These are phyloP conservation scores for Pristionchus mayeri DNA, from an alignment of 2,888 invertebrate species.

Conservation along the genomic window DNA sequence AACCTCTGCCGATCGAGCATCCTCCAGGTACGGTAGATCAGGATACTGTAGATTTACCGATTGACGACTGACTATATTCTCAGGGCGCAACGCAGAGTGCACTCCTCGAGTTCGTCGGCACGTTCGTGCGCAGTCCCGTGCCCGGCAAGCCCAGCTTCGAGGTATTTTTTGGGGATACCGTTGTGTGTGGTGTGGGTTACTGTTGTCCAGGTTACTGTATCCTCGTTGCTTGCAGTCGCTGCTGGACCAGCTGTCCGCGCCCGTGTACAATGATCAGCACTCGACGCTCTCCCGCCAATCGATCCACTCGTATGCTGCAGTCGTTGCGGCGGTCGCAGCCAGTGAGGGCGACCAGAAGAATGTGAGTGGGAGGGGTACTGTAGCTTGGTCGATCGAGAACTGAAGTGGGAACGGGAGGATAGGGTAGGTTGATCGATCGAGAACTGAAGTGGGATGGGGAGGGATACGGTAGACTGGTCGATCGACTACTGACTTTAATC, in stretches of 20 bases:
- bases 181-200: slow-evolving; percentile 48
- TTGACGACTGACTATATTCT: not conserved
- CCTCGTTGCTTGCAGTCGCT: slow-evolving; percentile 82
- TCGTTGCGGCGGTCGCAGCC: slow-evolving; percentile 89
- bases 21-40: not conserved
- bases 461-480: not conserved
- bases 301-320: slow-evolving; percentile 95
- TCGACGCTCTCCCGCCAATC: slow-evolving; percentile 80
- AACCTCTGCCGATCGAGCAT: slow-evolving; percentile 59
- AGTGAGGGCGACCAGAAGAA: slow-evolving; percentile 77
- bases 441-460: not conserved
- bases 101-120: slow-evolving; percentile 92
- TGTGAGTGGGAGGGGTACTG: slow-evolving; percentile 45
- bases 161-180: slow-evolving; percentile 56
- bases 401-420: not conserved
- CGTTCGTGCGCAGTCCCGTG: slow-evolving; percentile 86
- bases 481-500: not conserved
- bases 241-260: slow-evolving; percentile 85
- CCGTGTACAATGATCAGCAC: slow-evolving; percentile 79
- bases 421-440: not conserved
- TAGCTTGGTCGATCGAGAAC: too few species aligned
- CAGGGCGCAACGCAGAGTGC: slow-evolving; percentile 93
- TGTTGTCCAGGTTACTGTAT: too few species aligned
- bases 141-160: slow-evolving; percentile 80
- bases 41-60: not conserved